Conservation (phyloP, 2,888 invertebrate species). For the Drosophila imparisetae region DNA sequence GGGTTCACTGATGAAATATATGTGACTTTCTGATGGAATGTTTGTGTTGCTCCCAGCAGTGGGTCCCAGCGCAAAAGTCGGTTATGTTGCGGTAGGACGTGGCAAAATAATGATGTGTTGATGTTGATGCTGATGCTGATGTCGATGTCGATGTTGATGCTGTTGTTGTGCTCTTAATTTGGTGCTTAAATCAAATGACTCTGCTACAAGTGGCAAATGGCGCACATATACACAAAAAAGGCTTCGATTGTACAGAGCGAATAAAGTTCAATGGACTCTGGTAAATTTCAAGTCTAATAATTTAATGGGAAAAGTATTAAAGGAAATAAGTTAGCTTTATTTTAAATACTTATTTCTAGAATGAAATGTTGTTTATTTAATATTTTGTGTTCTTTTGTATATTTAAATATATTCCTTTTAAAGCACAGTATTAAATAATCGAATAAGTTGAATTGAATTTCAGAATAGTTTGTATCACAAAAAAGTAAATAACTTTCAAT, state of each 20-base stretch:
- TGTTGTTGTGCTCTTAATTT: constrained; percentile 56
- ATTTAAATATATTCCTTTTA: too few species aligned
- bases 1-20: constrained; percentile 46
- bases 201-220: constrained; percentile 43
- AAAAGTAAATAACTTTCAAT: neutral
- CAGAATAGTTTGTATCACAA: neutral
- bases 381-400: neutral
- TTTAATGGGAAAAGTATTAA: neutral
- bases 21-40: constrained; percentile 68
- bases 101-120: constrained; percentile 10
- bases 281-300: neutral
- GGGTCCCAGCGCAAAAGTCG: constrained; percentile 41
- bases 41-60: constrained; percentile 69
- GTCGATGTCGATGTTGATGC: constrained; percentile 13
- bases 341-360: neutral
- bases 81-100: constrained; percentile 66
- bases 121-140: neutral
- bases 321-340: neutral
- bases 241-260: neutral
- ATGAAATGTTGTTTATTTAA: neutral
- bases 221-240: neutral
- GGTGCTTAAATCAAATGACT: constrained; percentile 72
- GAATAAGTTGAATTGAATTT: neutral
- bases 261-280: neutral
- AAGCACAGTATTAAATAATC: neutral